phyloP scores from a whole-genome alignment of 2,113 vertebrate species.

The Macquaria australasica region DNA sequence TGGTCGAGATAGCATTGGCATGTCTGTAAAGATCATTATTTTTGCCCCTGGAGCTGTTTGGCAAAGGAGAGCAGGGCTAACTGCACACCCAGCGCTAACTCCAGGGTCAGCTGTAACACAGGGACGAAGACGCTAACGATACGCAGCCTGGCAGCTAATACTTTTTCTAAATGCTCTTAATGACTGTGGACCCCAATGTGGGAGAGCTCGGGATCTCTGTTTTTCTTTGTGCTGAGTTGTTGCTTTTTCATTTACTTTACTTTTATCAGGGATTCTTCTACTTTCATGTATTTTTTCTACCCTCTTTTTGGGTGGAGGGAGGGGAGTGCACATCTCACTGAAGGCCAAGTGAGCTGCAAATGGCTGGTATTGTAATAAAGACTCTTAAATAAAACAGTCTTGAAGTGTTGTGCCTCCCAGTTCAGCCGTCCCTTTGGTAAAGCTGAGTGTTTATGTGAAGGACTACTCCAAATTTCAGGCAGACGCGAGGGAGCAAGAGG shows the following conservation, averaged over 20 bases:
- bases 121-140: slow-evolving; percentile 79
- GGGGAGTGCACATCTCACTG: slow-evolving; percentile 26
- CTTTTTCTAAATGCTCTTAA: slow-evolving; percentile 80
- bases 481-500: neutral
- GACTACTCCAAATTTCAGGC: slow-evolving; percentile 17
- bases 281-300: slow-evolving; percentile 8
- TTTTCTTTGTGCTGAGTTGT: slow-evolving; percentile 60
- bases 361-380: slow-evolving; percentile 52
- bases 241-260: slow-evolving; percentile 40
- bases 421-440: slow-evolving; percentile 31
- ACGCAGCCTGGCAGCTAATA: slow-evolving; percentile 80
- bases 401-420: slow-evolving; percentile 22
- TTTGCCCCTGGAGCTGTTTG: slow-evolving; percentile 84
- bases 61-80: slow-evolving; percentile 71
- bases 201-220: slow-evolving; percentile 52
- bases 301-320: neutral
- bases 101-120: slow-evolving; percentile 74
- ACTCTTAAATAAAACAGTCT: slow-evolving; percentile 56
- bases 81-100: slow-evolving; percentile 70
- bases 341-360: slow-evolving; percentile 48
- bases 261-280: slow-evolving; percentile 44
- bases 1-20: slow-evolving; percentile 85
- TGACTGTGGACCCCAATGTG: slow-evolving; percentile 66
- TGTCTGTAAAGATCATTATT: slow-evolving; percentile 87
- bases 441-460: slow-evolving; percentile 16